Conservation (phyloP, 2,797 vertebrate genomes). For the Limnodromus scolopaceus region DNA sequence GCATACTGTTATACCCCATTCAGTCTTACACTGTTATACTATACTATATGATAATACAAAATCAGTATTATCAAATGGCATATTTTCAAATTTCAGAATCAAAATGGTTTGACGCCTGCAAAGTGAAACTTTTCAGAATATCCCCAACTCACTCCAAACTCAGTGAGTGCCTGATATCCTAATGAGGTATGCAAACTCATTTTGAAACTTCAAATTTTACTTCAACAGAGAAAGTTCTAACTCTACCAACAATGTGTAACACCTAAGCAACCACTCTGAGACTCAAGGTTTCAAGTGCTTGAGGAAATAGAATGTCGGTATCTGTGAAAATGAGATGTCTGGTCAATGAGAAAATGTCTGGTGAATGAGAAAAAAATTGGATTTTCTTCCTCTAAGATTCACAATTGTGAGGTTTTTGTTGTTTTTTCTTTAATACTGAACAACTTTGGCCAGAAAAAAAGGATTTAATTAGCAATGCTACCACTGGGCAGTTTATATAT, state of each 20-base stretch:
- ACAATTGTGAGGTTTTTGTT: neutral
- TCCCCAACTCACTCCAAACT: neutral
- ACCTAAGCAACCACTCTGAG: neutral
- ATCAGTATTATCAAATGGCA: neutral
- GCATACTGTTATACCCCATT: neutral
- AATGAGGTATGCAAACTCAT: neutral
- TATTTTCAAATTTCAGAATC: conserved; percentile 22
- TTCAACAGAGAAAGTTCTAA: neutral
- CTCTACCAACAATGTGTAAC: neutral
- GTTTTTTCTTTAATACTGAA: neutral
- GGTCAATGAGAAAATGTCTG: neutral
- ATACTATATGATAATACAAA: neutral
- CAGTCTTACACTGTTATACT: neutral
- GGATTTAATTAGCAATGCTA: neutral
- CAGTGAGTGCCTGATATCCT: neutral
- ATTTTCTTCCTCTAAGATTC: neutral
- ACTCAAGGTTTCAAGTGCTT: neutral
- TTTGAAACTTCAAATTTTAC: neutral
- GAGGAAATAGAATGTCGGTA: neutral
- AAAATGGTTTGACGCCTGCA: neutral
- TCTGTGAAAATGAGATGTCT: neutral
- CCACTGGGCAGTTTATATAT: neutral
- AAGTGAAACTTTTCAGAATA: neutral
- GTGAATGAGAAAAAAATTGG: neutral
- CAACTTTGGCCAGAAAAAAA: neutral